Evolutionary conservation across 2,888 invertebrate genomes (phyloP), one percentile per base, ranked within the genome.

Genomic region (Aleiodes alternator): DNA sequence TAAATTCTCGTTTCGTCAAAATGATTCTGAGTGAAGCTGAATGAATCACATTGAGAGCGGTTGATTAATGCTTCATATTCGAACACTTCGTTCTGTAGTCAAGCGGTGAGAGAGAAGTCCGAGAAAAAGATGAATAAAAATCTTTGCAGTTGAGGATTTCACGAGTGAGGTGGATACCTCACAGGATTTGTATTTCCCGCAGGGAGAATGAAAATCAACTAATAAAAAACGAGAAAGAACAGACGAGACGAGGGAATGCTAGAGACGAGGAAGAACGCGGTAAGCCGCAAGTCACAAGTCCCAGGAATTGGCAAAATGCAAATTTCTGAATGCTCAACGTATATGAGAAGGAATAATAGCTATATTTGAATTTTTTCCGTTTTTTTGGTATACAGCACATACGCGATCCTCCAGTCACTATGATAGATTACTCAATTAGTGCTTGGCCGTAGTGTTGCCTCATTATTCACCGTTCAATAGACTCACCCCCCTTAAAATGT

Each of bases 261-360:
- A 29, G 53, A 64, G 50, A 64, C 6, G 51, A 16, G 31, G 48
- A 59, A 66, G 48, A 69, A 76, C 38, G 68, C 56, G 57, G 80
- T 78, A 80, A 75, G 77, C 79, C 56, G n/a, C n/a, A n/a, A 77
- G 77, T 79, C 79, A 79, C 80, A 78, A 80, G 75, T 69, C 57
- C 53, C 16, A 75, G 73, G 76, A 79, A 78, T 79, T 79, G 77
- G 76, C 55, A 53, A 79, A 80, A 79, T 80, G 79, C 78, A 80
- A 80, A 80, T 80, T 72, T 66, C 72, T 57, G 14, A 48, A 73
- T 56, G 11, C 51, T 68, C 69, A 34, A 64, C 29, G 55, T 53
- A 69, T 53, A 73, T 64, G 29, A 72, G 57, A 48, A 69, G 73
- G 71, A 78, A 76, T 59, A 74, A 78, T 76, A 69, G 72, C 70